Percentiles rank a stretch among this genome's conserved stretches.
These are phyloP conservation scores for Scopus umbretta DNA, from an alignment of 2,113 vertebrate species.

Conservation along the genomic window DNA sequence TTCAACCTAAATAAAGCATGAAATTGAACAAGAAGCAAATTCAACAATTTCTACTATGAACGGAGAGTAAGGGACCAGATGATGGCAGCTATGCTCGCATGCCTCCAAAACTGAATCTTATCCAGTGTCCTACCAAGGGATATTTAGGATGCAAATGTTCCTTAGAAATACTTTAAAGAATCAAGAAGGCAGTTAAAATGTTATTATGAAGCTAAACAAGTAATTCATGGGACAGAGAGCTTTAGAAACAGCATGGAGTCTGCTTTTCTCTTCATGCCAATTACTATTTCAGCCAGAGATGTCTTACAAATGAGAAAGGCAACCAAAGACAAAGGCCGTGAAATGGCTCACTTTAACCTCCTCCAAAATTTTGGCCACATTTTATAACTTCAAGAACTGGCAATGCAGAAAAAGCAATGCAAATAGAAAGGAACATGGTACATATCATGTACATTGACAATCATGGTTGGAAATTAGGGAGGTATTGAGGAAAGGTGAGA, in stretches of 20 bases:
- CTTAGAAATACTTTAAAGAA: not conserved
- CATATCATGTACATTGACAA: not conserved
- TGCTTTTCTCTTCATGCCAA: not conserved
- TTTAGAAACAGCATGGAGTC: not conserved
- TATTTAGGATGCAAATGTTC: not conserved
- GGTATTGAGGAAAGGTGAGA: not conserved
- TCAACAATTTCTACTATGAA: not conserved
- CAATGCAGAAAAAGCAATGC: not conserved
- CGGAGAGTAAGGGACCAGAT: not conserved
- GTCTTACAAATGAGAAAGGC: not conserved
- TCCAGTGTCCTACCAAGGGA: not conserved
- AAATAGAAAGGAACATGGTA: not conserved
- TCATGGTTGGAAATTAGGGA: not conserved
- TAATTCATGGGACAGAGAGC: not conserved
- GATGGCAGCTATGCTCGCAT: not conserved
- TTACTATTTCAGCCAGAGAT: not conserved
- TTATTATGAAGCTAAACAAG: not conserved
- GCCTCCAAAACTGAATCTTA: not conserved
- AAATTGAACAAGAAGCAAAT: not conserved
- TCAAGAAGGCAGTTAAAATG: not conserved
- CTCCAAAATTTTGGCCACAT: not conserved
- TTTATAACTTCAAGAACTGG: not conserved
- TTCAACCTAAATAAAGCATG: not conserved
- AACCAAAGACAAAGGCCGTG: not conserved
- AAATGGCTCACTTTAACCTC: not conserved